Conservation (phyloP, 2,113 vertebrate species). For the Halcyon senegalensis region DNA sequence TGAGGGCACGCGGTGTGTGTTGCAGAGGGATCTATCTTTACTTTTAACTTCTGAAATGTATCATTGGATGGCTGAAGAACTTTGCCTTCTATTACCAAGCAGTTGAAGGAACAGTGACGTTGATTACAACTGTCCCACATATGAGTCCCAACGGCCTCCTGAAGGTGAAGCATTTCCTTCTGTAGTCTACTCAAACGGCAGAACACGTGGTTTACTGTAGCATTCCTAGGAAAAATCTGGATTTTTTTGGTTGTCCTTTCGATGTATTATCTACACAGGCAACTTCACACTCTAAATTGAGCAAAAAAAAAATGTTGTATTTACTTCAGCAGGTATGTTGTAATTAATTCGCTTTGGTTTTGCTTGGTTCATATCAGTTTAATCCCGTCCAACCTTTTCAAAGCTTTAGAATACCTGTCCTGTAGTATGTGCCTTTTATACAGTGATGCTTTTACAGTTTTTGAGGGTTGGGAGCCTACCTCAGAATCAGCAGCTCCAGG, state of each 20-base stretch:
- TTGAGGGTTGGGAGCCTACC: not conserved
- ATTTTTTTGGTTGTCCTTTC: not conserved
- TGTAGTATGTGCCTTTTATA: not conserved
- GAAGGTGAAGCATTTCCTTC: not conserved
- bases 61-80: not conserved
- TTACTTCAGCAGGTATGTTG: not conserved
- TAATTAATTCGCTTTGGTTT: not conserved
- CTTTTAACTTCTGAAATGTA: not conserved
- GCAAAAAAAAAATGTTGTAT: not conserved
- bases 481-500: not conserved
- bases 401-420: not conserved
- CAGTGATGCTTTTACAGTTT: not conserved
- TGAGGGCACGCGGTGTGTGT: not conserved
- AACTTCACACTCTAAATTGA: not conserved
- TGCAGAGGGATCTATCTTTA: not conserved
- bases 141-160: not conserved
- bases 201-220: fast-evolving
- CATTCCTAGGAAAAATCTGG: not conserved
- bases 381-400: not conserved
- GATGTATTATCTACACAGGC: not conserved
- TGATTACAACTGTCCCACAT: not conserved
- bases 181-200: not conserved
- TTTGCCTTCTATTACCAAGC: not conserved
- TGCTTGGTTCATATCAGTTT: not conserved
- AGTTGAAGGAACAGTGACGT: not conserved